phyloP scores from a whole-genome alignment of 2,797 vertebrate species.

The Chelon labrosus region DNA sequence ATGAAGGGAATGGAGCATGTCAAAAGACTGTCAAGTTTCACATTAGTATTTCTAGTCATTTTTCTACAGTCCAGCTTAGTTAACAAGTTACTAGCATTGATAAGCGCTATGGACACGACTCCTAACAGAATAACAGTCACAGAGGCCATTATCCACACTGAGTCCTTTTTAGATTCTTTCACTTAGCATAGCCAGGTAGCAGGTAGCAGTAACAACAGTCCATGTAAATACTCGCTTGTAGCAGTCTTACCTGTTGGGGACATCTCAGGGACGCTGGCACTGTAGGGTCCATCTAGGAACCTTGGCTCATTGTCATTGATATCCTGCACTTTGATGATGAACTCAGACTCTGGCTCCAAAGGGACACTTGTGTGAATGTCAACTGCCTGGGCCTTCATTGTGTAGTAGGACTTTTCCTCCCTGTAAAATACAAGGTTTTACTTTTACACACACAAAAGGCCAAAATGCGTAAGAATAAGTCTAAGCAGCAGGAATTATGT shows the following conservation, averaged over 20 bases:
- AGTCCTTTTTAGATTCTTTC: too few species aligned
- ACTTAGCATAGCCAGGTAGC: not conserved
- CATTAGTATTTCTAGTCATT: too few species aligned
- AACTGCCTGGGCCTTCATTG: conserved; percentile 91
- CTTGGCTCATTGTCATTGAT: conserved; percentile 96
- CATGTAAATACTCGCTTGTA: not conserved
- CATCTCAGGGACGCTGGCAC: conserved; percentile 94
- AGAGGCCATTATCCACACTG: too few species aligned
- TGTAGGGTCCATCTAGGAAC: conserved; percentile 92
- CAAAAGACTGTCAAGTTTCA: too few species aligned
- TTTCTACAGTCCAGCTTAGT: too few species aligned
- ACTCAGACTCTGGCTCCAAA: conserved; percentile 93
- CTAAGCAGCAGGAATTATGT: too few species aligned
- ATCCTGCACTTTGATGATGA: conserved; percentile 97
- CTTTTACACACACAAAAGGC: not conserved
- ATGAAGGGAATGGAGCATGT: too few species aligned
- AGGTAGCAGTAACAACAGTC: too few species aligned
- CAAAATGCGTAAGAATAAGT: not conserved
- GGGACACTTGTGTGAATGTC: conserved; percentile 90
- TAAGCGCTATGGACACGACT: too few species aligned
- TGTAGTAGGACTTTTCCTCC: conserved; percentile 94
- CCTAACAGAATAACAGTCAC: too few species aligned
- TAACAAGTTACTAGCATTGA: too few species aligned
- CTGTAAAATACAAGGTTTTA: conserved; percentile 29
- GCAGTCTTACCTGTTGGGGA: conserved; percentile 91